phyloP scores from a whole-genome alignment of 2,797 vertebrate genomes.

The Rhynchotus rufescens region DNA sequence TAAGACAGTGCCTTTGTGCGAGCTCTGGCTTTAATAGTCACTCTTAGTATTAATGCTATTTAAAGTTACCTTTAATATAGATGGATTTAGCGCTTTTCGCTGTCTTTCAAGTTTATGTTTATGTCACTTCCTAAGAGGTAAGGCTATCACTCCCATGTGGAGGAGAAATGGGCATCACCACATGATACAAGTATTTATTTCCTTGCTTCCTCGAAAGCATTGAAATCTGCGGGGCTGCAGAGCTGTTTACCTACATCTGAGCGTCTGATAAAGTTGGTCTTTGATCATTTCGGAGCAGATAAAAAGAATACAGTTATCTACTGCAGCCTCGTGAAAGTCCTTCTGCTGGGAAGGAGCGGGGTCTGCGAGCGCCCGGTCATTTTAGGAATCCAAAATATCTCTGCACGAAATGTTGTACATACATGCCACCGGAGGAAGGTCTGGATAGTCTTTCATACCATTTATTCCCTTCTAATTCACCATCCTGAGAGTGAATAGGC shows the following conservation, averaged over 20 bases:
- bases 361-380: background rate
- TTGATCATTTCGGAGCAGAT: constrained; percentile 52
- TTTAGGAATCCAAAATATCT: constrained; percentile 44
- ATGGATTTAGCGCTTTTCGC: background rate
- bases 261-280: constrained; percentile 42
- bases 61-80: background rate
- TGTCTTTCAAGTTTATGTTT: constrained; percentile 25
- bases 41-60: constrained; percentile 4
- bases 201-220: constrained; percentile 10
- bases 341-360: constrained; percentile 30
- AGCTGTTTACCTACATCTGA: constrained; percentile 52
- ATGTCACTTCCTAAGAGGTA: background rate
- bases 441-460: background rate
- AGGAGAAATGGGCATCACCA: background rate
- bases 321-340: constrained; percentile 36
- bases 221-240: background rate
- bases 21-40: constrained; percentile 37
- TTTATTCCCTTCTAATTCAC: constrained; percentile 44
- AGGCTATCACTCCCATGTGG: background rate
- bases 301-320: constrained; percentile 45
- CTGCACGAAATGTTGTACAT: background rate
- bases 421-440: constrained; percentile 5
- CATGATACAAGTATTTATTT: constrained; percentile 26
- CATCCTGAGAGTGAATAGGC: constrained; percentile 14
- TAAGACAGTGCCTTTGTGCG: constrained; percentile 8